phyloP scores from a whole-genome alignment of 1,140 invertebrate genomes.

The Contarinia nasturtii region DNA sequence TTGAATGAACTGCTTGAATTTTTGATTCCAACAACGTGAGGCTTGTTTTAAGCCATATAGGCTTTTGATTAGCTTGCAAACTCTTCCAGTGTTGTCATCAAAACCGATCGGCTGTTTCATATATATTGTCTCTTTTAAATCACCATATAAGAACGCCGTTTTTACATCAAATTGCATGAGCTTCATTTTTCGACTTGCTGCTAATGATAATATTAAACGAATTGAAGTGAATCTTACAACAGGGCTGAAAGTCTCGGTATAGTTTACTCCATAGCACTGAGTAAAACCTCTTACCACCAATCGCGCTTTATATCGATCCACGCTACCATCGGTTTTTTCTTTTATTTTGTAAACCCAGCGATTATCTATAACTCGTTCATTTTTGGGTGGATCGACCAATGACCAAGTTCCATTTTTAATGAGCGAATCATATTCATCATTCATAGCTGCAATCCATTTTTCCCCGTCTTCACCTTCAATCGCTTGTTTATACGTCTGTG shows the following conservation, averaged over 20 bases:
- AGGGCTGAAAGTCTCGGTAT: conserved; percentile 8
- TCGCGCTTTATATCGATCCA: conserved; percentile 17
- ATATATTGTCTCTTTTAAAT: conserved; percentile 17
- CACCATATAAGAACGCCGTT: conserved; percentile 10
- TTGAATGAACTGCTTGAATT: conserved; percentile 14
- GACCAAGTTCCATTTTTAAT: conserved; percentile 6
- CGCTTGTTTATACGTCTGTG: too few species aligned
- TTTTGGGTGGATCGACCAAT: conserved; percentile 1
- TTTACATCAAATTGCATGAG: conserved; percentile 14
- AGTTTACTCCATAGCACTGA: conserved; percentile 16
- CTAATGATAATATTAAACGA: conserved; percentile 8
- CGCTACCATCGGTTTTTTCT: conserved; percentile 4
- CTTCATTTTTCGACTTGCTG: conserved; percentile 2
- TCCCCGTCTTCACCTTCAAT: too few species aligned
- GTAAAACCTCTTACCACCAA: conserved; percentile 20
- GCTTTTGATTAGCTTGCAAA: conserved; percentile 10
- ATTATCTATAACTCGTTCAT: conserved; percentile 3
- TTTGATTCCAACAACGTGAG: conserved; percentile 11
- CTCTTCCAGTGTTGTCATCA: conserved; percentile 2
- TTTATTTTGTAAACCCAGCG: conserved; percentile 18
- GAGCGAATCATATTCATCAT: conserved; percentile 12
- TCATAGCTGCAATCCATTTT: conserved; percentile 6
- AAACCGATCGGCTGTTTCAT: conserved; percentile 21
- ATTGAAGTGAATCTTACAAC: conserved; percentile 11
- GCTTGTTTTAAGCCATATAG: conserved; percentile 15